Conservation (phyloP, 2,113 vertebrate species). For the Albula glossodonta region DNA sequence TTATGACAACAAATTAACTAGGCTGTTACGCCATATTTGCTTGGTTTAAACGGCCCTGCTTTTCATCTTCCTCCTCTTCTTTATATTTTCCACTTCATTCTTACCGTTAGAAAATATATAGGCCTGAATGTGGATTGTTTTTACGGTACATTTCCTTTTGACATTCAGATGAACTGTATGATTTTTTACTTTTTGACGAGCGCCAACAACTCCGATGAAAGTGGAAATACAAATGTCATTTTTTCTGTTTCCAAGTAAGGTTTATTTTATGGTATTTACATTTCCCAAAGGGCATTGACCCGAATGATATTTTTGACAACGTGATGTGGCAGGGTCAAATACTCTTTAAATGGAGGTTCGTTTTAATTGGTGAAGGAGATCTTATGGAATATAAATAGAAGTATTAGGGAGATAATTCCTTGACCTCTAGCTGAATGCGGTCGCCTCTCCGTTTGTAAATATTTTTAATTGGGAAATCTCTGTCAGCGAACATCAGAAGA, state of each 20-base stretch:
- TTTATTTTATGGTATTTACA: background rate
- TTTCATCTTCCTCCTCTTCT: too few species aligned
- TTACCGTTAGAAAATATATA: slow-evolving; percentile 7
- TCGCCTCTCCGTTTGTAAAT: background rate
- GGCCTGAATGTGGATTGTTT: background rate
- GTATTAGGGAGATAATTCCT: background rate
- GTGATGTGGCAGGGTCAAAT: background rate
- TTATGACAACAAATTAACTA: background rate
- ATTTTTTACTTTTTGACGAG: background rate
- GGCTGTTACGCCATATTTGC: slow-evolving; percentile 26
- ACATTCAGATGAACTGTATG: too few species aligned
- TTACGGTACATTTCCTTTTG: background rate
- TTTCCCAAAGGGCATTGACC: background rate
- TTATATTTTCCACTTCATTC: background rate
- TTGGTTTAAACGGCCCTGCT: slow-evolving; percentile 8
- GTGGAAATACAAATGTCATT: background rate
- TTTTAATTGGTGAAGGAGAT: background rate
- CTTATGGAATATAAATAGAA: slow-evolving; percentile 1
- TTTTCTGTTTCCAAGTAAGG: background rate
- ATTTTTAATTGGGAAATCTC: background rate
- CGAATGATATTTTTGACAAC: background rate
- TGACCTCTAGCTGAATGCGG: background rate
- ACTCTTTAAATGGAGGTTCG: background rate
- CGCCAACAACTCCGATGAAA: background rate
- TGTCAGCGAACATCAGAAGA: background rate